phyloP scores from a whole-genome alignment of 1,140 invertebrate genomes.

The Neelides sp. region DNA sequence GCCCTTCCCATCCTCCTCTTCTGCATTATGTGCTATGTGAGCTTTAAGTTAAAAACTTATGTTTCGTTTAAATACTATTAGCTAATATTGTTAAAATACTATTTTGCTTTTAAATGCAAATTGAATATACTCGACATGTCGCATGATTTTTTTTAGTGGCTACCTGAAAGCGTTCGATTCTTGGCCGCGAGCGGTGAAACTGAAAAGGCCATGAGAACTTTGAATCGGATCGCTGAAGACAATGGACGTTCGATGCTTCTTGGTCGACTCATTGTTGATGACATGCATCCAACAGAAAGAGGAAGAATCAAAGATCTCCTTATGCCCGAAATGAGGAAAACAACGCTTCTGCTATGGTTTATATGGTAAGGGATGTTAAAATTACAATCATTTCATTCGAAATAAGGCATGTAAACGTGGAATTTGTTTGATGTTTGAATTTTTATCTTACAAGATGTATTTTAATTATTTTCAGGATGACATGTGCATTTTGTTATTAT shows the following conservation, averaged over 20 bases:
- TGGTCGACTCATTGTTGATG: slow-evolving; percentile 74
- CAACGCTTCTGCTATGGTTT: slow-evolving; percentile 79
- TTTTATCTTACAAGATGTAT: too few relatives aligned
- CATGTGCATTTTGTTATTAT: slow-evolving; percentile 91
- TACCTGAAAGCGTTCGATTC: slow-evolving; percentile 83
- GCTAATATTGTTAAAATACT: too few relatives aligned
- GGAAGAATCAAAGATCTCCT: slow-evolving; percentile 65
- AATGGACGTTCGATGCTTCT: slow-evolving; percentile 79
- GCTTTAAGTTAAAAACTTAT: neutral
- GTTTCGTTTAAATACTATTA: too few relatives aligned
- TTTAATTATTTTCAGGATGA: slow-evolving; percentile 53
- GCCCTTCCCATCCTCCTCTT: slow-evolving; percentile 77
- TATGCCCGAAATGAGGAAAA: slow-evolving; percentile 62
- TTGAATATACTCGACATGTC: too few relatives aligned
- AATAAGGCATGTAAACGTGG: neutral
- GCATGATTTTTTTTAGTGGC: slow-evolving; percentile 62
- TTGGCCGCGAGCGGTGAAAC: slow-evolving; percentile 70
- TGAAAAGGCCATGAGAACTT: slow-evolving; percentile 69
- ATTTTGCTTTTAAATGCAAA: too few relatives aligned
- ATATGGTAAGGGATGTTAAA: slow-evolving; percentile 63
- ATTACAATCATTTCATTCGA: neutral
- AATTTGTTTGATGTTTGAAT: neutral
- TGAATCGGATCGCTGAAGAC: slow-evolving; percentile 71
- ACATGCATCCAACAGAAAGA: slow-evolving; percentile 44
- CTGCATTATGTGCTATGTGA: slow-evolving; percentile 35